Base-by-base conservation (phyloP, 1,140 invertebrate genomes). In the Heterodera schachtii region DNA sequence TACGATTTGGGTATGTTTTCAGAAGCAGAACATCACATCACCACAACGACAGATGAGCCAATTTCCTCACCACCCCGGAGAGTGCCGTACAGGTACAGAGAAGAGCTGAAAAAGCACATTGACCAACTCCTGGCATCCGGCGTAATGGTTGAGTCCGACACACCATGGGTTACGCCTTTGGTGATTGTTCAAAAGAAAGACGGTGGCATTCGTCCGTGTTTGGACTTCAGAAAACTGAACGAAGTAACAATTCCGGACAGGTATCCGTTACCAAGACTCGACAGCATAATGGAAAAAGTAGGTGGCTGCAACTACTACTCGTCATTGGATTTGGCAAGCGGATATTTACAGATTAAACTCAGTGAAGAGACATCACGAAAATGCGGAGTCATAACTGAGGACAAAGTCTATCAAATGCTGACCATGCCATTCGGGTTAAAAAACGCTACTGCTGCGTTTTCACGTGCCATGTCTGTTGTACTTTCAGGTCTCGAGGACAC, bases 211-310 rank as follows among this genome's bases (percentile, higher is more conserved):
- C 21, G 73, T 6, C 81, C 92, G 80, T 91, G 90, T 80, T 81
- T 92, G 1, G 91, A 93, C 84, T 93, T 89, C 81, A 49, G 91
- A 47, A 75, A 81, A 43, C 74, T 93, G 16, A 93, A 92, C 84
- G 19, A 47, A 77, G 86, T 81, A 0, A 92, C 90, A 0, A 86
- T 88, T 0, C 79, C 86, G 71, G 92, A 93, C 84, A 86, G 81
- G 43, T 93, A 91, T 84, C 92, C 92, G 85, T 75, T 93, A 1
- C 92, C 91, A 0, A 60, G 86, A 4, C 91, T 93, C 31, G 90
- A 92, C n/a, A 91, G 92, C 47, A 86, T 84, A 41, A 66, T 78
- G 75, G 75, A 78, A 11, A 60, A 11, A 21, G 31, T 78, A 46
- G 75, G 75, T 21, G 31, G 46, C 8, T 78, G 75, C 69, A 49